Conservation (phyloP, 2,888 invertebrate species). For the Acleris holmiana region DNA sequence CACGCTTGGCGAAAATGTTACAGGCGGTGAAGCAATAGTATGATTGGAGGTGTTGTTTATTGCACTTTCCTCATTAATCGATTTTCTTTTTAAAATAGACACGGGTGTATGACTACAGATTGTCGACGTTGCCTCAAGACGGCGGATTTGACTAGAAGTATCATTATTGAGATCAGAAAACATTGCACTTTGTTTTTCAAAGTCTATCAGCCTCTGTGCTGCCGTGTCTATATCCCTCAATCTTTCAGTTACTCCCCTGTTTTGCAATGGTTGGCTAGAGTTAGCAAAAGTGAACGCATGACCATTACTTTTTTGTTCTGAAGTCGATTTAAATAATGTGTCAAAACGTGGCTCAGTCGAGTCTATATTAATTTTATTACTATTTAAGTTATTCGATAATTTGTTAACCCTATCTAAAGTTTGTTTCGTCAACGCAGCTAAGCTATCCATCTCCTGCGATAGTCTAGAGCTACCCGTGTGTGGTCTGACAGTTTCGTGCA, state of each 20-base stretch:
- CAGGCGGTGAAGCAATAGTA: conserved; percentile 86
- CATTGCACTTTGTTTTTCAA: conserved; percentile 83
- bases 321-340: conserved; percentile 62
- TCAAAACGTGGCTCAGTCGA: conserved; percentile 67
- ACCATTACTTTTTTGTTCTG: conserved; percentile 66
- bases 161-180: conserved; percentile 83
- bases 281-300: conserved; percentile 70
- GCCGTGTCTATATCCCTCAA: conserved; percentile 80
- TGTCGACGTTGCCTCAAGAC: conserved; percentile 69
- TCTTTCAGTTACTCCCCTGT: conserved; percentile 76
- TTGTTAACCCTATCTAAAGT: conserved; percentile 88
- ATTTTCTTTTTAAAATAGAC: conserved; percentile 89
- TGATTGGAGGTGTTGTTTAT: conserved; percentile 79
- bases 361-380: conserved; percentile 75
- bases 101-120: conserved; percentile 79
- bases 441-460: conserved; percentile 86
- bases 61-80: conserved; percentile 80
- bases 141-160: conserved; percentile 81
- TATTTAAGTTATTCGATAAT: conserved; percentile 83
- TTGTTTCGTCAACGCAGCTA: conserved; percentile 86
- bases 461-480: conserved; percentile 72
- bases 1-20: conserved; percentile 92
- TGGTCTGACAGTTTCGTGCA: conserved; percentile 76
- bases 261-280: conserved; percentile 60
- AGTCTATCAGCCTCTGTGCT: conserved; percentile 82